phyloP scores from a whole-genome alignment of 2,797 vertebrate genomes.

The Acrossocheilus wenchowensis region DNA sequence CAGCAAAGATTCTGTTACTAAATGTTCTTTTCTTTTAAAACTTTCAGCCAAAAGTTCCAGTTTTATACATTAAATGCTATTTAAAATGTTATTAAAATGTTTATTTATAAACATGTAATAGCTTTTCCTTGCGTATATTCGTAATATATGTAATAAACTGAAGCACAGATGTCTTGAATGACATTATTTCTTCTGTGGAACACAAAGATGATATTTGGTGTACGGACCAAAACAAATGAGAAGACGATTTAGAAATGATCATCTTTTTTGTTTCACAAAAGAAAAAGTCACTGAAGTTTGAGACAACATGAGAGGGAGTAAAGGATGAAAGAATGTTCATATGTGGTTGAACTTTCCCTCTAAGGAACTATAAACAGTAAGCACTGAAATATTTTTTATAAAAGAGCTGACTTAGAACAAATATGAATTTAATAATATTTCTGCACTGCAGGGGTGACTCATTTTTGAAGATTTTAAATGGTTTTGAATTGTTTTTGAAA shows the following conservation, averaged over 20 bases:
- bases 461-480: neutral
- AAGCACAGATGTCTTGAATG: neutral
- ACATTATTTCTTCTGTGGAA: neutral
- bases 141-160: too few species aligned
- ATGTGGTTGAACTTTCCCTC: neutral
- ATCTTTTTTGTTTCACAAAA: neutral
- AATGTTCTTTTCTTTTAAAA: neutral
- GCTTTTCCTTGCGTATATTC: neutral
- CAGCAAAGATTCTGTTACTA: neutral
- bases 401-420: neutral
- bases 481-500: neutral
- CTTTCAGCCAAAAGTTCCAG: neutral
- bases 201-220: neutral
- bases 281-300: neutral
- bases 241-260: neutral
- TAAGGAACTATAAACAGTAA: neutral
- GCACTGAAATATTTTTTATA: neutral
- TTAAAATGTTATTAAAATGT: neutral
- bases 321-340: neutral
- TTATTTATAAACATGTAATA: neutral
- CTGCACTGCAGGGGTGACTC: neutral
- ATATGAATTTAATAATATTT: constrained; percentile 8
- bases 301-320: neutral
- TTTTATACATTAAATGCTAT: neutral
- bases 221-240: neutral